A percentile compares a stretch with the other conserved stretches of the same genome.
Evolutionary conservation across 2,888 invertebrate genomes (phyloP).

Genomic region (Dryocosmus kuriphilus): DNA sequence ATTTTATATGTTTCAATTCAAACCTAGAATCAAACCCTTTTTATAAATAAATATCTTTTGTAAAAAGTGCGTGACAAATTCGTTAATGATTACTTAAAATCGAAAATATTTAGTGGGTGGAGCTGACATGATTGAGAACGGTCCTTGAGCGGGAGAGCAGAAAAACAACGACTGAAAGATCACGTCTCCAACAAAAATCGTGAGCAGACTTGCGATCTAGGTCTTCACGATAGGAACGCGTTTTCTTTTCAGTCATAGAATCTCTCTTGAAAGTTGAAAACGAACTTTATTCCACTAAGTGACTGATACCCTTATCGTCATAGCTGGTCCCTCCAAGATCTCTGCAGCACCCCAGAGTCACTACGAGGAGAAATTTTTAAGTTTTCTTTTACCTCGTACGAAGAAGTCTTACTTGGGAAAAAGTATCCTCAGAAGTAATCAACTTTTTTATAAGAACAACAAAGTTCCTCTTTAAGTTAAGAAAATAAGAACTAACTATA

Average conservation of each 20-base stretch:
- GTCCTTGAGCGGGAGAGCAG: slow-evolving; percentile 10
- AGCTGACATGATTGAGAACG: not conserved
- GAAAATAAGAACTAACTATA: not conserved
- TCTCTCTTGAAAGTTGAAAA: slow-evolving; percentile 30
- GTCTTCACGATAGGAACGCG: slow-evolving; percentile 15
- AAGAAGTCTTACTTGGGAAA: slow-evolving; percentile 15
- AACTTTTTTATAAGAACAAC: slow-evolving; percentile 20
- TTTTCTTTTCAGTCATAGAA: slow-evolving; percentile 19
- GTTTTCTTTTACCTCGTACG: slow-evolving; percentile 1
- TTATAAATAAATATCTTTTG: not conserved
- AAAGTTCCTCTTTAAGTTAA: slow-evolving; percentile 8
- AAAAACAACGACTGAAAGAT: slow-evolving; percentile 20
- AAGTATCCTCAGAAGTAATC: slow-evolving; percentile 2
- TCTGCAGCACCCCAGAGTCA: slow-evolving; percentile 14
- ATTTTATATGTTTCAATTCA: no score
- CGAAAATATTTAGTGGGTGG: not conserved
- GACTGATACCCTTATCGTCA: slow-evolving; percentile 32
- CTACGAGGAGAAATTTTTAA: slow-evolving; percentile 14
- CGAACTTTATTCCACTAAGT: slow-evolving; percentile 31
- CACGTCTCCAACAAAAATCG: slow-evolving; percentile 29
- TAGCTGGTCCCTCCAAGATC: slow-evolving; percentile 1
- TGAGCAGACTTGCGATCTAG: slow-evolving; percentile 19
- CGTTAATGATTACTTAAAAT: not conserved
- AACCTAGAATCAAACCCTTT: no score
- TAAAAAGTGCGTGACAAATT: not conserved